Conservation (phyloP, 2,888 invertebrate species). For the Ophion slaviceki region DNA sequence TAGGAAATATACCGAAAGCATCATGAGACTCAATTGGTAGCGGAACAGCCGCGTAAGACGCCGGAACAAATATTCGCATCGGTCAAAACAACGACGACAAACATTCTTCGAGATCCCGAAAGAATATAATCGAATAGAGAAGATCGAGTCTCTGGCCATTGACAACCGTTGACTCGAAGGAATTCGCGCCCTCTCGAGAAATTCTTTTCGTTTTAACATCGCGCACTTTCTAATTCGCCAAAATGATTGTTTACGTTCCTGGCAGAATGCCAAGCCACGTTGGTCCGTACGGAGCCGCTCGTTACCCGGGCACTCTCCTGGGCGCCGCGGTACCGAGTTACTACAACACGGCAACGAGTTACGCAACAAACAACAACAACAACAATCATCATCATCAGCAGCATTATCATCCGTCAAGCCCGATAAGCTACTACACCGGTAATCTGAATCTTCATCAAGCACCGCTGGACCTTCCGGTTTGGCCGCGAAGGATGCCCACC, state of each 20-base stretch:
- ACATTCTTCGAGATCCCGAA: neutral
- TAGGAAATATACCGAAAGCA: constrained; percentile 15
- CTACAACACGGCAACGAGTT: constrained; percentile 76
- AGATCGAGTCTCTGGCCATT: neutral
- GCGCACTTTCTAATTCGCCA: constrained; percentile 54
- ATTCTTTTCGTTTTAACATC: neutral
- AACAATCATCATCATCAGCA: constrained; percentile 51
- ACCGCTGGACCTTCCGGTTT: constrained; percentile 80
- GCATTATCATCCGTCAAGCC: constrained; percentile 45
- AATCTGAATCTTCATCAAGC: constrained; percentile 69
- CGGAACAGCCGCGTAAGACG: constrained; percentile 37
- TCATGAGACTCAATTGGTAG: constrained; percentile 62
- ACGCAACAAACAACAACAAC: constrained; percentile 64
- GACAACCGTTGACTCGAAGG: neutral
- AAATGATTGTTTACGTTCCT: constrained; percentile 83
- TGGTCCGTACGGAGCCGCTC: constrained; percentile 80
- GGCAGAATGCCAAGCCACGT: constrained; percentile 83
- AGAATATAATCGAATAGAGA: neutral
- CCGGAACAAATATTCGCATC: neutral
- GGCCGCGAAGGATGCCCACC: constrained; percentile 82
- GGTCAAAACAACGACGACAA: neutral
- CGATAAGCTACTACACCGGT: constrained; percentile 59
- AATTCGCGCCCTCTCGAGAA: neutral
- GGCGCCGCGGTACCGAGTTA: constrained; percentile 77
- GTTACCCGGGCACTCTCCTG: constrained; percentile 80